These are phyloP conservation scores for Penaeus chinensis DNA, from an alignment of 1,140 invertebrate species.

Conservation along the genomic window DNA sequence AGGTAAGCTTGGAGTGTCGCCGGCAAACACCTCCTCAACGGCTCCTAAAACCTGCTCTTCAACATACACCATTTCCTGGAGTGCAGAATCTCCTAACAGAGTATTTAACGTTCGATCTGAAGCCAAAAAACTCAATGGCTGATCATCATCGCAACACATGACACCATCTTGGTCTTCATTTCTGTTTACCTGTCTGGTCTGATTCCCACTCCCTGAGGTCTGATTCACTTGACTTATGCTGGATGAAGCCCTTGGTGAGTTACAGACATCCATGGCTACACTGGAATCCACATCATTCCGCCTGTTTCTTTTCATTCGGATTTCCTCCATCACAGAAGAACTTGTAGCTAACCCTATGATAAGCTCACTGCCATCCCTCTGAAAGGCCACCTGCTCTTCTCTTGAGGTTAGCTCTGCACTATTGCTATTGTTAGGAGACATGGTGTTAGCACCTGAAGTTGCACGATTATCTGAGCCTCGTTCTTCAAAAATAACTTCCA, in stretches of 20 bases:
- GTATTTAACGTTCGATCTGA: slow-evolving; percentile 49
- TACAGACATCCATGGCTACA: slow-evolving; percentile 2
- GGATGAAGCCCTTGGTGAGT: slow-evolving; percentile 14
- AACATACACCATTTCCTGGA: slow-evolving; percentile 54
- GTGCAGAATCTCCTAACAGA: slow-evolving; percentile 34
- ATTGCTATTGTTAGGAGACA: not conserved
- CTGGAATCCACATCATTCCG: not conserved
- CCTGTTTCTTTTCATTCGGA: not conserved
- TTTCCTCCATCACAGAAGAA: not conserved
- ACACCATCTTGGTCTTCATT: slow-evolving; percentile 18
- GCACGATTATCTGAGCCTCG: slow-evolving; percentile 10
- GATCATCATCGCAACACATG: slow-evolving; percentile 35
- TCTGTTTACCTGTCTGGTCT: slow-evolving; percentile 17
- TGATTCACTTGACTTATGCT: not conserved
- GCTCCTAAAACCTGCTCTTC: slow-evolving; percentile 53
- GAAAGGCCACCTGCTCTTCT: too few relatives aligned
- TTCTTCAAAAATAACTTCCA: slow-evolving; percentile 45
- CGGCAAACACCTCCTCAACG: slow-evolving; percentile 51
- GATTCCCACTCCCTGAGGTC: slow-evolving; percentile 10
- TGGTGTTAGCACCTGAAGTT: slow-evolving; percentile 7
- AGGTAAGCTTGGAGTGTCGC: slow-evolving; percentile 32
- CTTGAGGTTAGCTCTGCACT: not conserved
- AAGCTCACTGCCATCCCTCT: too few relatives aligned
- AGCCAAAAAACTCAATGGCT: slow-evolving; percentile 34
- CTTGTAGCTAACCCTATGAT: too few relatives aligned